Evolutionary conservation across 2,113 vertebrate species (phyloP).

Genomic region (Triplophysa dalaica): DNA sequence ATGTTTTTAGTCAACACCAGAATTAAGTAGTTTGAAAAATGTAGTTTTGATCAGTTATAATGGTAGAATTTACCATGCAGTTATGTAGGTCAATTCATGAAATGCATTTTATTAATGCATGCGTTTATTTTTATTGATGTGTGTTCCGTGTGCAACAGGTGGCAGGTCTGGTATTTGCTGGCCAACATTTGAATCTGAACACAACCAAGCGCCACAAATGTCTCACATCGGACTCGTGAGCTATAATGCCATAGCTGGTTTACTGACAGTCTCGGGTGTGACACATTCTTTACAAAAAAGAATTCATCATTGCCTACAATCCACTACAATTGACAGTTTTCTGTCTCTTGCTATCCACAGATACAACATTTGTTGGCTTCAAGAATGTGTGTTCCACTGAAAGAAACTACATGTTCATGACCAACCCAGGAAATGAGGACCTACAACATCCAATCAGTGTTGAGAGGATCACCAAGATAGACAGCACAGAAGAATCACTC

Average conservation of each 20-base stretch:
- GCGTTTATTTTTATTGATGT: background rate
- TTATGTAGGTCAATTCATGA: too few relatives aligned
- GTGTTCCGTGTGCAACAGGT: constrained; percentile 60
- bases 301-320: too few relatives aligned
- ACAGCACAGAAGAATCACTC: constrained; percentile 71
- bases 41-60: too few relatives aligned
- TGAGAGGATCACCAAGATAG: constrained; percentile 60
- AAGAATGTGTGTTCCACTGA: constrained; percentile 72
- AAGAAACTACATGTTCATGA: constrained; percentile 80
- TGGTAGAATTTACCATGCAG: too few relatives aligned
- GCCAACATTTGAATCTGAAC: constrained; percentile 78
- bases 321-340: too few relatives aligned
- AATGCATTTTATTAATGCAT: background rate
- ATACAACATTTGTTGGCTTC: constrained; percentile 79
- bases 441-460: constrained; percentile 83
- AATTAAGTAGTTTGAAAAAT: too few relatives aligned
- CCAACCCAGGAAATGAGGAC: constrained; percentile 82
- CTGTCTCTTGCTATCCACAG: constrained; percentile 57
- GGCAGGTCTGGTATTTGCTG: constrained; percentile 84
- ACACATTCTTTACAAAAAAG: background rate
- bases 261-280: constrained; percentile 77
- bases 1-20: too few relatives aligned
- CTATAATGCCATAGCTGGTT: constrained; percentile 81
- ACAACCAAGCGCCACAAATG: constrained; percentile 74
- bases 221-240: constrained; percentile 65